Conservation (phyloP, 1,140 invertebrate species). For the Neodiprion fabricii region DNA sequence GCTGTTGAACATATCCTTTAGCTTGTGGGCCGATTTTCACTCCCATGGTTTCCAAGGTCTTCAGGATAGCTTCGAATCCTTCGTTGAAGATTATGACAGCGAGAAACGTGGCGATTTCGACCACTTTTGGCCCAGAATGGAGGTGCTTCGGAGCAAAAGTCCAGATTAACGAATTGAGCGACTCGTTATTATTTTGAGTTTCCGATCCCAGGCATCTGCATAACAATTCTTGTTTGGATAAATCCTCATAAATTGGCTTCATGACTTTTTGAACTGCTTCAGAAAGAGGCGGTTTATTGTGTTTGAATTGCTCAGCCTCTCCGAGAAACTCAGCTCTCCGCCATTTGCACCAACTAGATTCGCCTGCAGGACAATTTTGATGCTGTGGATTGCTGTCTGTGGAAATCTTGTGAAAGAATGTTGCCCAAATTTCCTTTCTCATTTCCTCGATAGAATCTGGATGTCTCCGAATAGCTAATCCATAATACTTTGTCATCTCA, state of each 20-base stretch:
- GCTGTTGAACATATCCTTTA: too few relatives aligned
- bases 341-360: constrained; percentile 26
- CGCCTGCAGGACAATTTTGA: constrained; percentile 28
- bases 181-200: constrained; percentile 25
- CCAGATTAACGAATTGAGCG: constrained; percentile 19
- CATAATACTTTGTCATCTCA: constrained; percentile 30
- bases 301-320: constrained; percentile 10
- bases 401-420: constrained; percentile 35
- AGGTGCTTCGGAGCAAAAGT: constrained; percentile 22
- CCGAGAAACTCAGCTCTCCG: background rate
- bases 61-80: constrained; percentile 24
- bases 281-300: constrained; percentile 8
- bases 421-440: constrained; percentile 37
- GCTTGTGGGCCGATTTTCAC: constrained; percentile 18
- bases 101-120: constrained; percentile 26
- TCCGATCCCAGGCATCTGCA: constrained; percentile 14
- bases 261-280: constrained; percentile 11
- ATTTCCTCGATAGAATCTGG: constrained; percentile 30
- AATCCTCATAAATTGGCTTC: constrained; percentile 21
- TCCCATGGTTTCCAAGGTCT: constrained; percentile 28
- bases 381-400: constrained; percentile 35
- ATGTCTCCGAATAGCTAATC: constrained; percentile 33
- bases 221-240: constrained; percentile 15
- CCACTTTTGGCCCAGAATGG: constrained; percentile 21
- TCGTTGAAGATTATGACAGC: constrained; percentile 27